Evolutionary conservation across 1,140 invertebrate genomes (phyloP).

Genomic region (Rhyacophila brunnea): DNA sequence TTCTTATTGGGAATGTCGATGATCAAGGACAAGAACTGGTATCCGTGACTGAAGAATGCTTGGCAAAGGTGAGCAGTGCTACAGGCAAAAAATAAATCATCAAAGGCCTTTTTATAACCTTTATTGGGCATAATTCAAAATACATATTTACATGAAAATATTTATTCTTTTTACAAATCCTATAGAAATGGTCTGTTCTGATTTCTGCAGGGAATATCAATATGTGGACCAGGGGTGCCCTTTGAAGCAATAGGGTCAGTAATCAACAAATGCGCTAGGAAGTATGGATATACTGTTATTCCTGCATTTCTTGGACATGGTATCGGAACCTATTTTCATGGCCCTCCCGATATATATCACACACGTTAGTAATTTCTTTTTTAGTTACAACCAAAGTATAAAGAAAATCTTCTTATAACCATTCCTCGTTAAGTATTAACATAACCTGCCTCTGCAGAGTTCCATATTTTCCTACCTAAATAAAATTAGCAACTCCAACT

Average conservation of each 20-base stretch:
- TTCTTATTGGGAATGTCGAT: slow-evolving; percentile 80
- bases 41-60: slow-evolving; percentile 66
- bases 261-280: slow-evolving; percentile 65
- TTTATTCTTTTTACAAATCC: background rate
- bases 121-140: no score
- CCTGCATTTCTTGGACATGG: slow-evolving; percentile 88
- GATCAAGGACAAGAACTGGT: slow-evolving; percentile 68
- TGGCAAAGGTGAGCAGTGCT: slow-evolving; percentile 52
- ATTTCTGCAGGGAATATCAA: slow-evolving; percentile 61
- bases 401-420: no score
- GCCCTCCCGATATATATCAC: slow-evolving; percentile 85
- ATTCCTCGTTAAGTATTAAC: no score
- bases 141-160: slow-evolving; percentile 3
- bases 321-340: slow-evolving; percentile 90
- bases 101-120: no score
- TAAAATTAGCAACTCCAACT: no score
- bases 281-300: slow-evolving; percentile 67
- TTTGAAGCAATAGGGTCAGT: slow-evolving; percentile 74
- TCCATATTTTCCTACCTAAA: no score
- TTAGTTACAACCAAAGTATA: no score
- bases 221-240: slow-evolving; percentile 73
- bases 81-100: no score
- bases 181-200: background rate
- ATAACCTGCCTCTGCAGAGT: no score
- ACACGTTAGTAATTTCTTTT: slow-evolving; percentile 59